Evolutionary conservation across 2,888 invertebrate species (phyloP).

Genomic region (Herminia tarsipennalis): DNA sequence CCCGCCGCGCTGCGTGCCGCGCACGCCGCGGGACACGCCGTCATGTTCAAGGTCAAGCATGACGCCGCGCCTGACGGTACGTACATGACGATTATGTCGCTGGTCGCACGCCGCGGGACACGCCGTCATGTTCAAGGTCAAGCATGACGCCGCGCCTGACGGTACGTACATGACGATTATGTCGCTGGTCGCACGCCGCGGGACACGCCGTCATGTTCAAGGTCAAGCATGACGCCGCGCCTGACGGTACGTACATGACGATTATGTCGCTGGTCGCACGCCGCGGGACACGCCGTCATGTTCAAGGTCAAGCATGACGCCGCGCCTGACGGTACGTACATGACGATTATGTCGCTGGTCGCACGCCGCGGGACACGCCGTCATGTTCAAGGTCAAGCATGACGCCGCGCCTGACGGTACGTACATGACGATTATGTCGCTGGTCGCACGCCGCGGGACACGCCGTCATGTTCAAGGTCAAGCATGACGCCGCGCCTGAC

Average conservation of each 20-base stretch:
- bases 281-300: slow-evolving; percentile 83
- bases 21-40: slow-evolving; percentile 87
- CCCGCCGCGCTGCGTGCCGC: slow-evolving; percentile 90
- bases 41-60: slow-evolving; percentile 55
- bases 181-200: slow-evolving; percentile 88
- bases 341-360: too few species aligned
- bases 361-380: too few species aligned
- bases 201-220: slow-evolving; percentile 80
- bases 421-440: too few species aligned
- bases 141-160: background rate
- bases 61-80: background rate
- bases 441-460: too few species aligned
- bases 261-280: too few species aligned
- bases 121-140: slow-evolving; percentile 63
- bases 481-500: too few species aligned
- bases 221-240: slow-evolving; percentile 23
- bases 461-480: too few species aligned
- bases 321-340: background rate
- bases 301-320: slow-evolving; percentile 50
- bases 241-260: background rate
- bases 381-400: too few species aligned
- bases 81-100: too few species aligned
- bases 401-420: too few species aligned
- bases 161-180: background rate
- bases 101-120: slow-evolving; percentile 88